Evolutionary conservation across 2,113 vertebrate species (phyloP), one percentile per base, ranked within the genome.

Genomic region (Synodontis membranacea): DNA sequence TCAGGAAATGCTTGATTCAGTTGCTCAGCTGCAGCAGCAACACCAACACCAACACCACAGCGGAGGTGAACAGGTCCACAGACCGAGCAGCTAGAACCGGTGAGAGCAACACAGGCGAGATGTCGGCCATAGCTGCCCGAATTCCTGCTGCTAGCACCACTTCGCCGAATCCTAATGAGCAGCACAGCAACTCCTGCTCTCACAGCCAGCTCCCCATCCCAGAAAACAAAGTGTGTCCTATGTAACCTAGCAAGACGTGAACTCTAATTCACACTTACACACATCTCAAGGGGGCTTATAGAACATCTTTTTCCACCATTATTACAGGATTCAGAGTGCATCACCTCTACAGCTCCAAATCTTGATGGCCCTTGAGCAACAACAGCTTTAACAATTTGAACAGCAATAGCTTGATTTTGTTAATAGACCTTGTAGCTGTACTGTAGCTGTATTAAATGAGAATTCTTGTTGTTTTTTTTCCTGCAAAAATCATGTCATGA

Each of bases 1-100:
- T 98, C 92, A 95, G 95, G 85, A 96, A 94, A 88, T 97, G 96
- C 91, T 91, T 97, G 66, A 91, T 96, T 86, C 94, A 96, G 88
- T 93, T 96, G 90, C 95, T 96, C 86, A 93, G 90, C 23, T 96
- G 95, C 86, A 82, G 76, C 8, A 31, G 58, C 64, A 79, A 25
- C 28, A 87, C 85, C 86, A 82, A 68, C 8, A 31, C 56, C 64
- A 79, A 25, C 28, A 87, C 85, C 54, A 78, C 91, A 21, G 86
- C 83, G 0, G 94, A 95, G 14, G 89, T 88, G 80, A 96, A 95
- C 84, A 92, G 89, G 11, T 89, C 94, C 46, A 92, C 94, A 28
- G 94, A 96, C 42, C 92, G 92, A 64, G 94, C 87, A 1, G 89
- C 83, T 31, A 88, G 92, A 1, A 93, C 91, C 0, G 93, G 31